Evolutionary conservation across 1,140 invertebrate genomes (phyloP).

Genomic region (Camponotus floridanus): DNA sequence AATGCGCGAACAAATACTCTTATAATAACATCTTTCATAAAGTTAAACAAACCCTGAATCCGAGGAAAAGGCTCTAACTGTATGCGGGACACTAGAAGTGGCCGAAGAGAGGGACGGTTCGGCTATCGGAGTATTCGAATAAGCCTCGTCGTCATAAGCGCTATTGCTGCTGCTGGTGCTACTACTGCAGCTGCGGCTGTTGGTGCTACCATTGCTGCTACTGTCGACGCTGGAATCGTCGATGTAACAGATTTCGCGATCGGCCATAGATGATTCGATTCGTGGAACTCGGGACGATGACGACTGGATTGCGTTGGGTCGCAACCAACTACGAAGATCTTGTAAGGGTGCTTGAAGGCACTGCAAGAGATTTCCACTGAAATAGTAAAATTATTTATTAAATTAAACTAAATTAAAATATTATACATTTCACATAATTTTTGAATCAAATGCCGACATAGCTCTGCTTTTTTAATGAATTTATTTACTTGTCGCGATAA

Average conservation of each 20-base stretch:
- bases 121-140: constrained; percentile 77
- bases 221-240: constrained; percentile 78
- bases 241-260: constrained; percentile 79
- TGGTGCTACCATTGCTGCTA: constrained; percentile 65
- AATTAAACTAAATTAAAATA: neutral
- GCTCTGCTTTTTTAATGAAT: neutral
- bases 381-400: constrained; percentile 38
- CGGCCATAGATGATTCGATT: constrained; percentile 79
- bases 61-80: constrained; percentile 85
- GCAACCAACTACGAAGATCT: constrained; percentile 87
- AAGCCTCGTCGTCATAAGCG: constrained; percentile 82
- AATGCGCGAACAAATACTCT: neutral
- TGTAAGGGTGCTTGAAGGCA: constrained; percentile 88
- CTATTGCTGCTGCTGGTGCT: constrained; percentile 78
- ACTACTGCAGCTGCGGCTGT: constrained; percentile 53
- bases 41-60: constrained; percentile 85
- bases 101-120: constrained; percentile 80
- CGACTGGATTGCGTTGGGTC: constrained; percentile 83
- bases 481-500: constrained; percentile 85
- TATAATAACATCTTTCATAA: neutral
- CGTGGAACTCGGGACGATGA: constrained; percentile 73
- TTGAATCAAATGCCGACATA: neutral
- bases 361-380: constrained; percentile 87
- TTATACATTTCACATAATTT: neutral
- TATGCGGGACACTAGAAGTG: constrained; percentile 78